phyloP scores from a whole-genome alignment of 2,113 vertebrate genomes.

The Anguilla rostrata region DNA sequence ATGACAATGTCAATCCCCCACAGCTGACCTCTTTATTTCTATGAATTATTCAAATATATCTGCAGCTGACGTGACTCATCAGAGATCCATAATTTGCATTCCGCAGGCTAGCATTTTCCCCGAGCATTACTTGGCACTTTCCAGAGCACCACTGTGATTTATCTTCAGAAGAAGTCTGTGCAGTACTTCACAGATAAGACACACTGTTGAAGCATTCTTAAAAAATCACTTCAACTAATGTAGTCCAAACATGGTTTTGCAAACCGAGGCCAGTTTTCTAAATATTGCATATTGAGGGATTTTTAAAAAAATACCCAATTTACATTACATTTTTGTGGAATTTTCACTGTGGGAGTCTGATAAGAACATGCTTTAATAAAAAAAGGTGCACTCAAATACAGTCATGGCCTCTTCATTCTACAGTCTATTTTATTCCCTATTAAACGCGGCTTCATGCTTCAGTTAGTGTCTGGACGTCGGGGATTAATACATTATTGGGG shows the following conservation, averaged over 20 bases:
- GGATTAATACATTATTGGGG: conserved; percentile 3
- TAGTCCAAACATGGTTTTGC: not conserved
- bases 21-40: conserved; percentile 37
- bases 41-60: conserved; percentile 55
- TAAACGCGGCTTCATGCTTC: conserved; percentile 42
- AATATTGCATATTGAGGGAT: not conserved
- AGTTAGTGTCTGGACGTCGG: conserved; percentile 41
- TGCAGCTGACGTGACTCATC: conserved; percentile 45
- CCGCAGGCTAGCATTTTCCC: not conserved
- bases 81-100: not conserved
- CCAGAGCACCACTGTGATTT: not conserved
- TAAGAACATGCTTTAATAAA: conserved; percentile 7
- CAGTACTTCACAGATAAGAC: not conserved
- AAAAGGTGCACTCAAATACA: conserved; percentile 15
- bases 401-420: conserved; percentile 22
- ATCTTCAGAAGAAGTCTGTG: too few relatives aligned
- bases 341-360: conserved; percentile 7
- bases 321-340: not conserved
- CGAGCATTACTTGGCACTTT: not conserved
- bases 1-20: conserved; percentile 17
- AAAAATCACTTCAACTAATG: not conserved
- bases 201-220: not conserved
- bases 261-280: not conserved
- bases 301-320: not conserved
- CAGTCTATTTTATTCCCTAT: not conserved